Conservation (phyloP, 2,113 vertebrate genomes). For the Phoenicopterus ruber region DNA sequence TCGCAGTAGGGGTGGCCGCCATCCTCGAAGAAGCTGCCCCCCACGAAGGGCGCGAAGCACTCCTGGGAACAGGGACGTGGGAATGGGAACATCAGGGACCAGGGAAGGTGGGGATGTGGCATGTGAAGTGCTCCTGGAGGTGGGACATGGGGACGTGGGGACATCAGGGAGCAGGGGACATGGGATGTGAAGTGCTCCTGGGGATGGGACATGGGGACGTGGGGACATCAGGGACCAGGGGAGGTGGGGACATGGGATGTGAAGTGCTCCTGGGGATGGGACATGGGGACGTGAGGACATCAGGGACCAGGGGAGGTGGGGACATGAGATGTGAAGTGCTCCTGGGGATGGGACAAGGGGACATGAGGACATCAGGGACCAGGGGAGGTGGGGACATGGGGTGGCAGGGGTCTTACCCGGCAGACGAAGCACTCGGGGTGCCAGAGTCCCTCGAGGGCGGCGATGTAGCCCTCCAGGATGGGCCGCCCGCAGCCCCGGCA, state of each 20-base stretch:
- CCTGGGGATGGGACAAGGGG: no score
- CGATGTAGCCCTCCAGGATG: conserved; percentile 93
- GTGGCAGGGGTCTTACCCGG: conserved; percentile 20
- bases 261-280: conserved; percentile 68
- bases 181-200: no score
- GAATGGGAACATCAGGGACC: neutral
- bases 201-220: neutral
- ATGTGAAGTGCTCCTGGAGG: neutral
- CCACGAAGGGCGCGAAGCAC: conserved; percentile 87
- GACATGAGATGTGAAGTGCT: no score
- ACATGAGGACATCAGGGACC: neutral
- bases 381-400: neutral
- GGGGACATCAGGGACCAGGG: neutral
- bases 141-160: neutral
- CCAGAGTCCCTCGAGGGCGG: conserved; percentile 88
- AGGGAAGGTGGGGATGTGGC: neutral
- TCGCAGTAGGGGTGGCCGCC: conserved; percentile 89
- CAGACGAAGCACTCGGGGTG: conserved; percentile 86
- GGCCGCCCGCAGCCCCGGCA: conserved; percentile 85
- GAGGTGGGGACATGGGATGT: neutral
- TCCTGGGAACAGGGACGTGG: conserved; percentile 64
- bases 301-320: neutral
- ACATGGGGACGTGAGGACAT: no score
- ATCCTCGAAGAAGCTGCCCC: conserved; percentile 91
- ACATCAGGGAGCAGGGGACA: neutral